phyloP scores from a whole-genome alignment of 1,140 invertebrate species.

The Ceratitis capitata region DNA sequence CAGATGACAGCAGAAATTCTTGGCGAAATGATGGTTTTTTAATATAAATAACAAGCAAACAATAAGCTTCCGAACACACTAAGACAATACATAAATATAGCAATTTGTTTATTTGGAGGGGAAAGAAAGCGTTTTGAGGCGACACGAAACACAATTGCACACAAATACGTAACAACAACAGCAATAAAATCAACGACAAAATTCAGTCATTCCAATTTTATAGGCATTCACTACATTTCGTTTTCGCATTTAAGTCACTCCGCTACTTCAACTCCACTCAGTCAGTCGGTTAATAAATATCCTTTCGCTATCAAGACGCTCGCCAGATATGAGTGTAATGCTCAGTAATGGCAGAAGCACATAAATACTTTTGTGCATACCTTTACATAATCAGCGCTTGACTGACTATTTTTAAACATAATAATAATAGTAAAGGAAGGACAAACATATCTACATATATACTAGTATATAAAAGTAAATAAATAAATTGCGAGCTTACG shows the following conservation, averaged over 20 bases:
- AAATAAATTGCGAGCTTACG: neutral
- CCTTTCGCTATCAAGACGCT: neutral
- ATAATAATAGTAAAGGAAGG: neutral
- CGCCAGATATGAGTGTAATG: too few species aligned
- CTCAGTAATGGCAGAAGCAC: neutral
- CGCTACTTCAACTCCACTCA: neutral
- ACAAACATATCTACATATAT: neutral
- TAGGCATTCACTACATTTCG: neutral
- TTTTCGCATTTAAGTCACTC: conserved; percentile 10
- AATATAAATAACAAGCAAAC: conserved; percentile 36
- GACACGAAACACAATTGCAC: conserved; percentile 16
- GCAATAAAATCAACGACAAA: neutral
- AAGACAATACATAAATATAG: neutral
- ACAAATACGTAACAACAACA: neutral
- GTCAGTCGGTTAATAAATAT: neutral
- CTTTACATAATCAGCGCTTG: neutral
- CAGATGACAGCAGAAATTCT: neutral
- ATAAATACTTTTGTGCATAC: neutral
- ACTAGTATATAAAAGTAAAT: neutral
- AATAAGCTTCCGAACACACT: neutral
- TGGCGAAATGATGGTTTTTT: neutral
- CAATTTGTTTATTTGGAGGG: neutral
- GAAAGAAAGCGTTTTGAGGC: neutral
- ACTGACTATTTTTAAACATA: neutral
- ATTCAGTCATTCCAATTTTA: neutral